Evolutionary conservation across 2,888 invertebrate species (phyloP), one percentile per base, ranked within the genome.

Genomic region (Trissolcus japonicus): DNA sequence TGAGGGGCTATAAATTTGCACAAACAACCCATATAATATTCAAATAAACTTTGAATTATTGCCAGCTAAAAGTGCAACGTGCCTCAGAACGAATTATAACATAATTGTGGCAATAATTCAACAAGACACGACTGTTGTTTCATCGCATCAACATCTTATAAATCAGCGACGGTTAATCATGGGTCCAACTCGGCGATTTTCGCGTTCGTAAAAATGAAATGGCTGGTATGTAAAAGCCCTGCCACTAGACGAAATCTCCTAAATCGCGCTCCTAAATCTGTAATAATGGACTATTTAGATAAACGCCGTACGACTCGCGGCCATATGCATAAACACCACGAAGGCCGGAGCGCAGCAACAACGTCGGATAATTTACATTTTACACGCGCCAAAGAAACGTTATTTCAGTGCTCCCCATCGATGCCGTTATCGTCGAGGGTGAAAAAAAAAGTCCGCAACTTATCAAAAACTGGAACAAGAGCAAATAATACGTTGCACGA

Each of bases 281-380:
- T 76, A 76, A 66, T 76, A 76, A 76, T 71, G 71, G 66, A 63
- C 71, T 76, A 76, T 76, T 76, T 76, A 71, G 76, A 76, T 76
- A 76, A 76, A 76, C 71, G 61, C 54, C 35, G 61, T 66, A 76
- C 71, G 53, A 60, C 57, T 60, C 53, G 35, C 35, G 61, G 53
- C 29, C 69, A 65, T 71, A 71, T 76, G 66, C 76, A 71, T 67
- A 50, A 76, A 67, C 21, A 62, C 62, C 72, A 57, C 55, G 71
- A 71, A 76, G 71, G 62, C 66, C 66, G 54, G 16, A 71, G 75
- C 63, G 62, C 35, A 67, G 62, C 53, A 51, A 51, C 75, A 69
- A 69, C 65, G 55, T 43, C 54, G 71, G 71, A 71, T 65, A 59
- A 76, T 71, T 76, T 76, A 72, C 76, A 71, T 76, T 76, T 76